A percentile compares a stretch with the other conserved stretches of the same genome.
Conservation (phyloP, 2,113 vertebrate species). For the Calypte anna region DNA sequence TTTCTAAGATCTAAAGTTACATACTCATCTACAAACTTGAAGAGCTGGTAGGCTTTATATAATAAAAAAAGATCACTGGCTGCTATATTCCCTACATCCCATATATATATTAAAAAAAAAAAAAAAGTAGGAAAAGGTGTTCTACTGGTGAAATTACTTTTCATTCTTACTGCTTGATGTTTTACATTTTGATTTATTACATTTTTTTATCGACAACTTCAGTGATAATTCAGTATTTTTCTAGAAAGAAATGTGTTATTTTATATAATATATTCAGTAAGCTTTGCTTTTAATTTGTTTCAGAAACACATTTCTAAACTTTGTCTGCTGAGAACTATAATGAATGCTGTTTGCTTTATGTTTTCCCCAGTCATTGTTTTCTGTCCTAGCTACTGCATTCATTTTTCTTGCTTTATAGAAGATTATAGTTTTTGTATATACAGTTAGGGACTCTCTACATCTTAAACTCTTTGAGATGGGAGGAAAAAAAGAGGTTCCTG, state of each 20-base stretch:
- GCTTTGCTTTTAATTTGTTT: background rate
- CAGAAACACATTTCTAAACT: background rate
- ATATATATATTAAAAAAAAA: background rate
- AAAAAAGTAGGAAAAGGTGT: no score
- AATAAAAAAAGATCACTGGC: background rate
- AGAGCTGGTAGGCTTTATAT: background rate
- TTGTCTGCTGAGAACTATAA: background rate
- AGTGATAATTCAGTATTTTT: background rate
- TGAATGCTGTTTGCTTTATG: background rate
- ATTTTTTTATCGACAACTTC: background rate
- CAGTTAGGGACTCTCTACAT: background rate
- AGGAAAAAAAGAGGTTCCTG: background rate
- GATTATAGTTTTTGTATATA: background rate
- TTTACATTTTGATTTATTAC: background rate
- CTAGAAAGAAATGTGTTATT: background rate
- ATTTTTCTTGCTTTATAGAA: background rate
- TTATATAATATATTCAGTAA: background rate
- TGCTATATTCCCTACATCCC: background rate
- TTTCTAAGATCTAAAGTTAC: background rate
- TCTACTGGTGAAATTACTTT: background rate
- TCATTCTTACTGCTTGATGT: background rate
- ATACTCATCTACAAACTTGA: background rate
- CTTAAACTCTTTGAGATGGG: background rate
- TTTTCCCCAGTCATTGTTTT: background rate
- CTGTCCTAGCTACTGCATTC: background rate